Evolutionary conservation across 64 coral and sea anemone species (phyloP), one percentile per base, ranked within the genome.

Genomic region (Cladopsammia gracilis): DNA sequence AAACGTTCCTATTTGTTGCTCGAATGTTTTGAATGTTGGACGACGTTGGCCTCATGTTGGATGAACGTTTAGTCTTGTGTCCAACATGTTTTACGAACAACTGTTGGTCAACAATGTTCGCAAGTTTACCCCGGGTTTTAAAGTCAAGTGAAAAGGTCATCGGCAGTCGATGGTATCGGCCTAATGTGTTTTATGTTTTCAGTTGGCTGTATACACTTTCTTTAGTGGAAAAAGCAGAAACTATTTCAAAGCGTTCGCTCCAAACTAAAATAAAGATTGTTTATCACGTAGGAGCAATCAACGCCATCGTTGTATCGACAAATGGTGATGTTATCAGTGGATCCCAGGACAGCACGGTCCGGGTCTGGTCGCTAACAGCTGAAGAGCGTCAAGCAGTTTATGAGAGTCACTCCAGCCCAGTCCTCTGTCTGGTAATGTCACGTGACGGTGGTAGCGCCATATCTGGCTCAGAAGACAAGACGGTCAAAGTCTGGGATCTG

Each of bases 401-500:
- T 0, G 75, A 94, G 49, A 82, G 95, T 3, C 95, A 97, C 60
- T 45, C 82, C 3, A 86, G 93, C 18, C 80, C 95, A n/a, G 87
- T 94, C 42, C 88, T 97, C 23, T 97, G 95, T 48, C 81, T 97
- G 48, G 91, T 61, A 13, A n/a, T 94, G 65, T 90, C 92, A 76
- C 19, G 88, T 68, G 90, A 94, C 79, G 68, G 50, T 12, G 70
- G 48, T 53, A 91, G 90, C 45, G 82, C 82, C 2, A 69, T 97
- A 18, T 97, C 95, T 20, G 95, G 95, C 4, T 97, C 95, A 25
- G 95, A 97, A 75, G 95, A 97, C 61, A 94, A 97, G 66, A 81
- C 74, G 4, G n/a, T 97, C 2, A 97, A 83, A 81, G 71, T 90
- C 25, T 97, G 95, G 95, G 87, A 93, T 34, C 60, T 97, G 18